Evolutionary conservation across 2,797 vertebrate species (phyloP), one percentile per base, ranked within the genome.

Genomic region (Pristis pectinata): DNA sequence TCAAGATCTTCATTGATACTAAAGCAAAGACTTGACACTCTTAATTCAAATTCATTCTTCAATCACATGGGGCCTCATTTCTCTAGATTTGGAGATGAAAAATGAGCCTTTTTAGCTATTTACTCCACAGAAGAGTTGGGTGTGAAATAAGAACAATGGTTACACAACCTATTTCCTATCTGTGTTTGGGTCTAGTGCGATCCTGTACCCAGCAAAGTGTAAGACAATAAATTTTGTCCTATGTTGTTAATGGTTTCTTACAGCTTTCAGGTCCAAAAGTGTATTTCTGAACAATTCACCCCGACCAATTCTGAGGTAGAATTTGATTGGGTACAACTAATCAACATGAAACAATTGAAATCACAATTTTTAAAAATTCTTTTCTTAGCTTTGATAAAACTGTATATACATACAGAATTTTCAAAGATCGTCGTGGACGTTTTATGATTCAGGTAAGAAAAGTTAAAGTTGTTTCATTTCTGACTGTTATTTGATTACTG

Each of bases 391-490:
- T 30, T 93, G 30, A 72, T 27, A 72, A 4, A 72, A 44, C 11
- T 74, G 24, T 93, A 93, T 72, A 70, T 74, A 93, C 91, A 0
- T 93, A 93, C 9, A 24, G 91, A 72, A 93, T 93, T 93, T 72
- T 93, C 11, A 74, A 74, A 30, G 49, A 74, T 24, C 41, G 49
- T 49, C 64, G 1, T 72, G 91, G 91, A 74, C 44, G 61, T 15
- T 93, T 72, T 72, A 53, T 93, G 67, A 3, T 74, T 49, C 67
- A 93, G 91, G 91, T 93, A 93, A 93, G 64, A 93, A 34, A 41
- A 93, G 30, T 70, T 93, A 70, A 37, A 37, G 87, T n/a, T 93
- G 49, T 44, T 44, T 13, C 17, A 93, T 72, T n/a, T 70, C 24
- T 9, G 3, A 44, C 22, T 0, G 34, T 91, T 34, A 67, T 22